Evolutionary conservation across 2,113 vertebrate species (phyloP), one percentile per base, ranked within the genome.

Genomic region (Entomyzon cyanotis): DNA sequence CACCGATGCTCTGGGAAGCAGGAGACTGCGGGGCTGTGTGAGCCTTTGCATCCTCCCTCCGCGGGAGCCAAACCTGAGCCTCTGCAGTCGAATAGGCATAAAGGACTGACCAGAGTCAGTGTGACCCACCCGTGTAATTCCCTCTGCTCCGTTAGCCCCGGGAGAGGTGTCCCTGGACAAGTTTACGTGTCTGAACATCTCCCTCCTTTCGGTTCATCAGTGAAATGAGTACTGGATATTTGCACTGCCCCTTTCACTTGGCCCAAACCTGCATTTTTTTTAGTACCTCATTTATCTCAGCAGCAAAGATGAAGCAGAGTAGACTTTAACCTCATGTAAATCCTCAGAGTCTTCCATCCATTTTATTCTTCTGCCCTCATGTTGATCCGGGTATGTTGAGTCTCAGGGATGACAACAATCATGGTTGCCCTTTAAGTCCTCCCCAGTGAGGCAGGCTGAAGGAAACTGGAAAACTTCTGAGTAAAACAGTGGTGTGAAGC

Each of bases 121-220:
- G 19, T 3, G 14, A 58, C 3, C 21, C 35, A 1, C 15, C 25
- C 2, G 10, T 15, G 15, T 3, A 8, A 52, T 18, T 24, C 15
- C 14, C 17, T n/a, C 33, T 64, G 52, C 82, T 46, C n/a, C 3
- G 0, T 7, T 2, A 35, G 49, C 44, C 30, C 50, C 21, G 1
- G 27, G 10, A 27, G 39, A 28, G 17, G 4, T 17, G 59, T 65
- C 35, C 16, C n/a, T 33, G n/a, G 37, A 28, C 53, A 12, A 8
- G 23, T 23, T 65, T 17, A 11, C 4, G 0, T 7, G 5, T 20
- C 46, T 69, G 25, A 16, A 39, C 46, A 25, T 33, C 12, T 15
- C 42, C 50, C 39, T 52, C 7, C 41, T 33, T 18, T 52, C 2
- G 1, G 31, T 21, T 87, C 1, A 0, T 2, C 2, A 9, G 11